A percentile compares a stretch with the other conserved stretches of the same genome.
Evolutionary conservation across 2,113 vertebrate species (phyloP).

Genomic region (Perccottus glenii): DNA sequence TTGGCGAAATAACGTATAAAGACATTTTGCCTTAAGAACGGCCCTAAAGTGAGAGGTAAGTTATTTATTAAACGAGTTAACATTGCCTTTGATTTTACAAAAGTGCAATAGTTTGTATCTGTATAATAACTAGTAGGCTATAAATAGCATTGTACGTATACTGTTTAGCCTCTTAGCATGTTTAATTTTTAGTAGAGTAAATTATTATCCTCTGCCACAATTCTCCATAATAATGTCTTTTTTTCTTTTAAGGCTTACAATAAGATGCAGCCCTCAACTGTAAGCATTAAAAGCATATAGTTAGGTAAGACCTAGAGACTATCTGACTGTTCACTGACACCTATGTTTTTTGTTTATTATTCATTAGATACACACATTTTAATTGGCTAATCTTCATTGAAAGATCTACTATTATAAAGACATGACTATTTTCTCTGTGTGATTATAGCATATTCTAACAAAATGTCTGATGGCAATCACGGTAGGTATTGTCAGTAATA

Average conservation of each 20-base stretch:
- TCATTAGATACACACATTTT: not conserved
- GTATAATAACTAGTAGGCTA: not conserved
- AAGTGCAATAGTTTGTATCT: not conserved
- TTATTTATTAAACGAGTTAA: not conserved
- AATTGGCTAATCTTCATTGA: slow-evolving; percentile 1
- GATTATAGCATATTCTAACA: slow-evolving; percentile 42
- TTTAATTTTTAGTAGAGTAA: too few species aligned
- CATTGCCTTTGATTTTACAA: not conserved
- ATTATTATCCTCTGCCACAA: too few species aligned
- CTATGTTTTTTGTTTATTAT: not conserved
- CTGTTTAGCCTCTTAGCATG: not conserved
- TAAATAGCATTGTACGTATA: not conserved
- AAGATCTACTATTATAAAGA: slow-evolving; percentile 25
- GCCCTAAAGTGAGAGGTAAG: slow-evolving; percentile 52
- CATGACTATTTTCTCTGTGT: slow-evolving; percentile 17
- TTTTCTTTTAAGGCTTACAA: slow-evolving; percentile 7
- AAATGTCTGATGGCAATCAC: slow-evolving; percentile 52
- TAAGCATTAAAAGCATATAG: not conserved
- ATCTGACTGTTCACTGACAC: not conserved
- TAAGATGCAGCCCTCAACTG: not conserved
- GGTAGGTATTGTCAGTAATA: slow-evolving; percentile 34
- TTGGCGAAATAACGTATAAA: slow-evolving; percentile 12
- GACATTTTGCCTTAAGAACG: slow-evolving; percentile 2
- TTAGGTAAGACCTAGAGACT: not conserved
- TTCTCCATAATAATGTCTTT: too few species aligned